Evolutionary conservation across 2,888 invertebrate species (phyloP), one percentile per base, ranked within the genome.

Genomic region (Dione juno): DNA sequence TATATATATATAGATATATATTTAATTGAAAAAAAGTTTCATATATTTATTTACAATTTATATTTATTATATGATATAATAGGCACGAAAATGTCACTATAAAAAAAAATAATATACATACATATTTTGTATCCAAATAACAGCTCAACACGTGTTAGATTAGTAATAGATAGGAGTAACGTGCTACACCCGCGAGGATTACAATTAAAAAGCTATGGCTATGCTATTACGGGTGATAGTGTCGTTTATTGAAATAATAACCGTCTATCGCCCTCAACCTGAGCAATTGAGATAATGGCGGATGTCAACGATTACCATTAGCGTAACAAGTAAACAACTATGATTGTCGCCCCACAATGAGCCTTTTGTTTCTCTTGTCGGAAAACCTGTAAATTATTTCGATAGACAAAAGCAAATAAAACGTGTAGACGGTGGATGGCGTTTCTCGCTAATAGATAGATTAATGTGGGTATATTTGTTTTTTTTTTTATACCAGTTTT

Each of bases 231-330:
- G 40, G 52, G 64, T 52, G 69, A 63, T 67, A 69, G 50, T 71
- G 72, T 75, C 72, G 72, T 71, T 72, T 75, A 76, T 80, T 79
- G 77, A 81, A 82, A 83, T 82, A 75, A 77, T 71, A 74, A 76
- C 68, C 74, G 69, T 67, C 75, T 72, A 67, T 72, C 66, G 66
- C 72, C 67, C 75, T 68, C 72, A 74, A 71, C 74, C 68, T 74
- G 73, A 75, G 74, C 74, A 75, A 77, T 74, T 79, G 76, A 76
- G 77, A 79, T 81, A 80, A 78, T 78, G 77, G 74, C 77, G 74
- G 77, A 76, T 80, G 82, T 81, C 83, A 79, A 73, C 69, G 73
- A 82, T 84, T 81, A 82, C 77, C 76, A 78, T 81, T 81, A 83
- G 79, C 80, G 77, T 81, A 77, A 78, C 73, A 76, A 78, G 75